phyloP scores from a whole-genome alignment of 2,113 vertebrate genomes.

The Hydrochoerus hydrochaeris region DNA sequence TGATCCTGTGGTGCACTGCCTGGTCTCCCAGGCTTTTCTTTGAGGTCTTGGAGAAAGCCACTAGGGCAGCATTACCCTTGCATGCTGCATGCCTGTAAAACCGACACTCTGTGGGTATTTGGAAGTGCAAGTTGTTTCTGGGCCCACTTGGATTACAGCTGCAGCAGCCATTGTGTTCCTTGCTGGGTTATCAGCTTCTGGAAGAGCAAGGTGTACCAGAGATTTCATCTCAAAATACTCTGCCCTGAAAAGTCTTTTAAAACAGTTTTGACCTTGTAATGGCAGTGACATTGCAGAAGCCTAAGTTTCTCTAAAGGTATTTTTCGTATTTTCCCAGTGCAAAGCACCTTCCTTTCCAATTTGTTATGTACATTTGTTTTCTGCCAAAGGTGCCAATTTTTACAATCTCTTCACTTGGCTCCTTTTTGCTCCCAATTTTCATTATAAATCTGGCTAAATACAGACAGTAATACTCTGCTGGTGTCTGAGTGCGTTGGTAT shows the following conservation, averaged over 20 bases:
- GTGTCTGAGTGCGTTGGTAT: background rate
- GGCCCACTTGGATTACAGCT: too few species aligned
- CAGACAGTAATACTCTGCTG: too few species aligned
- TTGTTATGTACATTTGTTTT: too few species aligned
- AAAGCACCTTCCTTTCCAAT: background rate
- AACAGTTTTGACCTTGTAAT: background rate
- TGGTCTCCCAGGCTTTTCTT: background rate
- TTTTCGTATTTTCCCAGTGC: background rate
- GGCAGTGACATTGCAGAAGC: too few species aligned
- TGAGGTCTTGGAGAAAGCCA: background rate
- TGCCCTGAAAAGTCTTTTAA: background rate
- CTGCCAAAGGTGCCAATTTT: background rate
- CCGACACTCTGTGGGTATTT: too few species aligned
- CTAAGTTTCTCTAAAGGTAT: background rate
- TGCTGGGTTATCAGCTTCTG: too few species aligned
- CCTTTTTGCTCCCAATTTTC: background rate
- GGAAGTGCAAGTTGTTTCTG: background rate
- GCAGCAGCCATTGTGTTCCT: background rate
- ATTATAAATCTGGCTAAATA: background rate
- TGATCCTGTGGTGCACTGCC: background rate
- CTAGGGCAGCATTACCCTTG: background rate
- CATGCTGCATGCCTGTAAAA: background rate
- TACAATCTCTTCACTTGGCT: background rate
- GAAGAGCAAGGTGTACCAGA: background rate
- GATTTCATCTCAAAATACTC: background rate